A percentile compares a stretch with the other conserved stretches of the same genome.
These are phyloP conservation scores for Erpornis zantholeuca DNA, from an alignment of 2,113 vertebrate species.

Conservation along the genomic window DNA sequence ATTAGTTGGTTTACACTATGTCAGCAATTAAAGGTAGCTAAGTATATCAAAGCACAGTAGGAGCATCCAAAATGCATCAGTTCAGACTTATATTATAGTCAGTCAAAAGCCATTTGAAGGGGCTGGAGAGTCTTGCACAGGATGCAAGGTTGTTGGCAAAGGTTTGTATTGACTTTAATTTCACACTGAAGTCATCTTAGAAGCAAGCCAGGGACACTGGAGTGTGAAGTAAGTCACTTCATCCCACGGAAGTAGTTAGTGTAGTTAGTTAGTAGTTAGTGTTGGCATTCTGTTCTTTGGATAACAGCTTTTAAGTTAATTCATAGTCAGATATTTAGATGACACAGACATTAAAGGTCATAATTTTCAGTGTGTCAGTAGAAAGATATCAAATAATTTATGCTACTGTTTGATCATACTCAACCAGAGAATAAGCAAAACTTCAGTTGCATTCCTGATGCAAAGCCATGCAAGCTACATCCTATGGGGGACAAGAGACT, in stretches of 20 bases:
- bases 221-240: background rate
- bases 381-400: background rate
- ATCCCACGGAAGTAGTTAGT: background rate
- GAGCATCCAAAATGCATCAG: background rate
- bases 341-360: background rate
- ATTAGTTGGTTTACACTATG: background rate
- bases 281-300: background rate
- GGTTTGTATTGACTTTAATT: background rate
- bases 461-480: slow-evolving; percentile 47
- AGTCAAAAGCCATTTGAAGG: background rate
- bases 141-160: background rate
- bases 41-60: background rate
- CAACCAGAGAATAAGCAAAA: background rate
- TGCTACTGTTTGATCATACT: background rate
- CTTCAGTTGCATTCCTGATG: background rate
- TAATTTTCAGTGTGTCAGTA: background rate
- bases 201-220: background rate
- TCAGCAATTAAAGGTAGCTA: background rate
- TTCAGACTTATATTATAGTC: background rate
- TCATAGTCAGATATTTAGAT: background rate
- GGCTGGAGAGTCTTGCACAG: background rate
- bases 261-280: background rate
- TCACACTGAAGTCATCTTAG: background rate
- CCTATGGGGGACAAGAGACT: background rate
- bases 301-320: background rate